These are phyloP conservation scores for Cantharis flavilabris DNA, from an alignment of 2,888 invertebrate genomes.

Conservation along the genomic window DNA sequence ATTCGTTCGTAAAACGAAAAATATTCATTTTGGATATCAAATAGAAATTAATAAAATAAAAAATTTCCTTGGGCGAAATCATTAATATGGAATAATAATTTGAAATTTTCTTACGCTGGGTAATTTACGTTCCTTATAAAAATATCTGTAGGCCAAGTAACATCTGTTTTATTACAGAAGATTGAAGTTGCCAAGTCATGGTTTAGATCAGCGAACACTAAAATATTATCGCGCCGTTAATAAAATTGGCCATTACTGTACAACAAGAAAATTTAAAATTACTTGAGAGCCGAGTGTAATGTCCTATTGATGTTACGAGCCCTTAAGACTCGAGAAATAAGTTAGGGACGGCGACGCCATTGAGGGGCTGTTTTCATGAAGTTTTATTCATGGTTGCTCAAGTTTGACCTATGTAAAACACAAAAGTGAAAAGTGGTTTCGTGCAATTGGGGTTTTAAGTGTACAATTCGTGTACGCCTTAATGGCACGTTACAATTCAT, in stretches of 20 bases:
- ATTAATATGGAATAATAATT: slow-evolving; percentile 8
- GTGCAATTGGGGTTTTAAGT: slow-evolving; percentile 13
- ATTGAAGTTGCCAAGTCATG: slow-evolving; percentile 15
- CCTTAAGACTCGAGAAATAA: slow-evolving; percentile 21
- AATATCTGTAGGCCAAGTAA: slow-evolving; percentile 24
- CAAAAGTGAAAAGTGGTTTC: slow-evolving; percentile 23
- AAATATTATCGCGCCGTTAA: slow-evolving; percentile 26
- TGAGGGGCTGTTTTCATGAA: slow-evolving; percentile 13
- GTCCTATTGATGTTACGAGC: slow-evolving; percentile 25
- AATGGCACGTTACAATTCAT: slow-evolving; percentile 5
- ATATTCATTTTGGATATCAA: neutral
- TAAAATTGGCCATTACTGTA: slow-evolving; percentile 29
- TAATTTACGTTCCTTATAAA: slow-evolving; percentile 25
- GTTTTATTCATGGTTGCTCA: slow-evolving; percentile 26
- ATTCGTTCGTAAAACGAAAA: no score
- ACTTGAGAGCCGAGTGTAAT: slow-evolving; percentile 21
- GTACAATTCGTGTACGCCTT: slow-evolving; percentile 5
- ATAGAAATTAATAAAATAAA: neutral
- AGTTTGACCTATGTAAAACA: slow-evolving; percentile 21
- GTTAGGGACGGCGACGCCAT: slow-evolving; percentile 6
- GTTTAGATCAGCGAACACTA: slow-evolving; percentile 21
- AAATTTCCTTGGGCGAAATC: slow-evolving; percentile 4
- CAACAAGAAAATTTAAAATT: slow-evolving; percentile 27
- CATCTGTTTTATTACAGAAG: slow-evolving; percentile 26
- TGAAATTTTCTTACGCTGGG: slow-evolving; percentile 13